Evolutionary conservation across 1,140 invertebrate genomes (phyloP).

Genomic region (Drosophila saltans): DNA sequence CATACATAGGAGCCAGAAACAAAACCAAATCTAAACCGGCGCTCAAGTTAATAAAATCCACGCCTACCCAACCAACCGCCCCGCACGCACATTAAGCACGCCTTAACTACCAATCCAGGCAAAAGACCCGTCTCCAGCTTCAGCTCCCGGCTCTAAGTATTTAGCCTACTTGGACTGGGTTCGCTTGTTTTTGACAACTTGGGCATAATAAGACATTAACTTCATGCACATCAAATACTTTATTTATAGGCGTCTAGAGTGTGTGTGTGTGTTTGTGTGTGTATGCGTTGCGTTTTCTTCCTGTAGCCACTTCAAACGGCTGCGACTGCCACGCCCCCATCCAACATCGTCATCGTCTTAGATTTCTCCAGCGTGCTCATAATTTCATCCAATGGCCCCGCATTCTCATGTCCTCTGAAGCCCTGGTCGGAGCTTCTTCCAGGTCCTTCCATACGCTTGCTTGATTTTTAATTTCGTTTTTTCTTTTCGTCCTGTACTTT

Average conservation of each 20-base stretch:
- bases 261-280: slow-evolving; percentile 44
- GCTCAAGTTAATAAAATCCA: slow-evolving; percentile 73
- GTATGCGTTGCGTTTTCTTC: slow-evolving; percentile 35
- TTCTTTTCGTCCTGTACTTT: slow-evolving; percentile 12
- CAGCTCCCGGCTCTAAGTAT: slow-evolving; percentile 21
- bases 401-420: slow-evolving; percentile 21
- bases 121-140: slow-evolving; percentile 15
- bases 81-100: slow-evolving; percentile 64
- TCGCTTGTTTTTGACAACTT: slow-evolving; percentile 81
- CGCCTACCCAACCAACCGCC: slow-evolving; percentile 31
- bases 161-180: slow-evolving; percentile 23
- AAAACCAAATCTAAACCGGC: slow-evolving; percentile 31
- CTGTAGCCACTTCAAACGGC: slow-evolving; percentile 69
- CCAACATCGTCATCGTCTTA: slow-evolving; percentile 44
- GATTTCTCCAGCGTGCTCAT: slow-evolving; percentile 68
- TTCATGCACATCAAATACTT: slow-evolving; percentile 82
- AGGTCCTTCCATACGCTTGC: slow-evolving; percentile 46
- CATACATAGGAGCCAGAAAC: slow-evolving; percentile 9
- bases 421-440: background rate
- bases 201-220: slow-evolving; percentile 82
- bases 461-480: slow-evolving; percentile 75
- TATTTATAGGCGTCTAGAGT: slow-evolving; percentile 76
- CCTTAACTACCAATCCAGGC: slow-evolving; percentile 66
- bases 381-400: slow-evolving; percentile 57
- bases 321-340: slow-evolving; percentile 55